Conservation (phyloP, 2,797 vertebrate species). For the Periophthalmus magnuspinnatus region DNA sequence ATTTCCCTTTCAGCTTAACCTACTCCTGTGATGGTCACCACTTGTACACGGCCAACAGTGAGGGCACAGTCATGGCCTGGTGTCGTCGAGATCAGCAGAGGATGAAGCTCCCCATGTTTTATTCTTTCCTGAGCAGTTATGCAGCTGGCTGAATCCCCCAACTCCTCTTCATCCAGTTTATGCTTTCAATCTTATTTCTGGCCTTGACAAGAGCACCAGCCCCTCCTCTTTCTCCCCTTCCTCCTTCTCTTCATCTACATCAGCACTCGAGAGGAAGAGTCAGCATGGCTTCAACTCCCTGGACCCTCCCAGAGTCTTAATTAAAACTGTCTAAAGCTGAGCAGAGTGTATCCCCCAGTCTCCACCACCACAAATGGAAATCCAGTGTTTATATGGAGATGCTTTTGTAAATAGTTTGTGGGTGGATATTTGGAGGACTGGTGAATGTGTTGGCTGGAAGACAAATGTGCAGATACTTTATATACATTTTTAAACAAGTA, state of each 20-base stretch:
- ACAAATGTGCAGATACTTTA: conserved; percentile 61
- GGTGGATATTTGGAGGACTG: conserved; percentile 34
- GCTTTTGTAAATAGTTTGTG: conserved; percentile 56
- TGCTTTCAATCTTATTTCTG: conserved; percentile 7
- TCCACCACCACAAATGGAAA: conserved; percentile 47
- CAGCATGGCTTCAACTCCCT: conserved; percentile 67
- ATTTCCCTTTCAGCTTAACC: conserved; percentile 83
- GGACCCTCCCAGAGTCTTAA: conserved; percentile 48
- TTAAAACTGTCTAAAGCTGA: conserved; percentile 46
- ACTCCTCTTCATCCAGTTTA: conserved; percentile 22
- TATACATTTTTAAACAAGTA: conserved; percentile 13
- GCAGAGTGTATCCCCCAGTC: conserved; percentile 30
- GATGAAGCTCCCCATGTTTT: conserved; percentile 98
- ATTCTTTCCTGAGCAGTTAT: conserved; percentile 97
- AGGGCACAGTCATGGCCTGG: conserved; percentile 96
- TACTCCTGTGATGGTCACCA: conserved; percentile 98
- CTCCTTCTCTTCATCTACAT: conserved; percentile 12
- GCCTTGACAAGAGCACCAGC: conserved; percentile 30
- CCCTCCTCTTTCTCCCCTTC: not conserved
- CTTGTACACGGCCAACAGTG: conserved; percentile 94
- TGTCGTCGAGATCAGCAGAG: conserved; percentile 97
- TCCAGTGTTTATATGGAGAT: conserved; percentile 64
- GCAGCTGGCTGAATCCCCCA: conserved; percentile 84
- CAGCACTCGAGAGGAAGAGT: conserved; percentile 42
- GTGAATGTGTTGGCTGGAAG: conserved; percentile 34